Conservation (phyloP, 2,888 invertebrate genomes). For the Meiosimyza platycephala region DNA sequence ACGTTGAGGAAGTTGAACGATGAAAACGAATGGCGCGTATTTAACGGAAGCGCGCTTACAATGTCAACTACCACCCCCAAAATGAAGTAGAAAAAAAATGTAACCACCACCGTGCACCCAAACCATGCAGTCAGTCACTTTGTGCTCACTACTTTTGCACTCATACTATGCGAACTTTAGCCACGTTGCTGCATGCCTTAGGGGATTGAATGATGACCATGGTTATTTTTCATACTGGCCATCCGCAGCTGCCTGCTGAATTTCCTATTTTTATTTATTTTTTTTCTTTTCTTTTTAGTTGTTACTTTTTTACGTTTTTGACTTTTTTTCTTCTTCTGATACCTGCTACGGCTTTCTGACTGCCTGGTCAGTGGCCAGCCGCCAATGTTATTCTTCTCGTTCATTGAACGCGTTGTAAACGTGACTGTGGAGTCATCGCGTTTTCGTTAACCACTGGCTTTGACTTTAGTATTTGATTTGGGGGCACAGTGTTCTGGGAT, state of each 20-base stretch:
- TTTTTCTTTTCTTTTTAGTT: conserved; percentile 36
- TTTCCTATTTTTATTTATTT: conserved; percentile 33
- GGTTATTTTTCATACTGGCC: conserved; percentile 27
- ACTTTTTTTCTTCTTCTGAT: conserved; percentile 34
- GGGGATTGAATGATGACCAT: conserved; percentile 35
- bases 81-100: no score
- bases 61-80: conserved; percentile 26
- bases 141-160: not conserved
- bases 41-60: conserved; percentile 26
- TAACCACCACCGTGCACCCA: conserved; percentile 2
- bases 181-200: conserved; percentile 7
- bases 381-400: conserved; percentile 45
- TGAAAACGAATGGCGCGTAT: conserved; percentile 32
- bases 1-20: conserved; percentile 25
- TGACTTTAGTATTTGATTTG: not conserved
- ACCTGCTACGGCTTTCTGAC: conserved; percentile 64
- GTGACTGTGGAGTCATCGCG: no score
- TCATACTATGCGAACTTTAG: not conserved
- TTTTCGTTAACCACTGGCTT: no score
- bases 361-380: conserved; percentile 65
- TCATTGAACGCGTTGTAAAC: conserved; percentile 29
- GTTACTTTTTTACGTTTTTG: conserved; percentile 39
- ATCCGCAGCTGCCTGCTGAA: conserved; percentile 17
- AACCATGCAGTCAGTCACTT: not conserved
- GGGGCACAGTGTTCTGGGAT: not conserved